Evolutionary conservation across 2,797 vertebrate genomes (phyloP), one percentile per base, ranked within the genome.

Genomic region (Gymnoscopelus microlampas): DNA sequence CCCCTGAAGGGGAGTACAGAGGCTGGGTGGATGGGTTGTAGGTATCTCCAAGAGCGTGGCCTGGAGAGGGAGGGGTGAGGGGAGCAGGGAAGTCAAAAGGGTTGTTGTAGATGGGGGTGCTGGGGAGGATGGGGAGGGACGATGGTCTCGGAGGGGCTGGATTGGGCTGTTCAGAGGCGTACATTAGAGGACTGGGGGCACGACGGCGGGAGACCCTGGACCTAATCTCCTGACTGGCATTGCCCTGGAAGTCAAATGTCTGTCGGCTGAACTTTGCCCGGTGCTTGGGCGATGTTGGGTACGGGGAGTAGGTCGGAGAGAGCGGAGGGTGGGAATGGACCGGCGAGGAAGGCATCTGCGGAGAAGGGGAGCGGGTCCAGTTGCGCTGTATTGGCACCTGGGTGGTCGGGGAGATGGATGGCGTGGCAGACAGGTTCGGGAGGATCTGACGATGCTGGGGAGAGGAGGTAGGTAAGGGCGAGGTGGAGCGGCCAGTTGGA

Each of bases 131-230:
- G 24, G 94, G 94, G 44, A 95, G 93, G 19, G 94, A 95, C 60
- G 94, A 93, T 2, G 94, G 94, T 54, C 94, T 88, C 19, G 96
- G 96, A 1, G 96, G 95, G 14, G 93, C 85, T 66, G 94, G 93
- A 73, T 92, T 94, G 49, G 93, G 92, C 89, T 95, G 94, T 73
- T 97, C 96, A 5, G 93, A 89, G 71, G 92, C 94, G 82, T 96
- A 95, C 82, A 96, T 94, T 6, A 96, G 95, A 44, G 96, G 96
- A 74, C 96, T 97, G 23, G 96, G 96, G 35, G 96, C 96, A 50
- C 96, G 91, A 58, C 95, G 95, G 11, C 95, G 91, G 66, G 83
- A 80, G 5, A 92, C 86, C 0, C 91, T 86, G 6, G 92, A 93
- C 4, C 90, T 88, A 87, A 71, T 88, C 70, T 94, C 94, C 39